These are phyloP conservation scores for Linyphia triangularis DNA, from an alignment of 2,888 invertebrate genomes.

Conservation along the genomic window DNA sequence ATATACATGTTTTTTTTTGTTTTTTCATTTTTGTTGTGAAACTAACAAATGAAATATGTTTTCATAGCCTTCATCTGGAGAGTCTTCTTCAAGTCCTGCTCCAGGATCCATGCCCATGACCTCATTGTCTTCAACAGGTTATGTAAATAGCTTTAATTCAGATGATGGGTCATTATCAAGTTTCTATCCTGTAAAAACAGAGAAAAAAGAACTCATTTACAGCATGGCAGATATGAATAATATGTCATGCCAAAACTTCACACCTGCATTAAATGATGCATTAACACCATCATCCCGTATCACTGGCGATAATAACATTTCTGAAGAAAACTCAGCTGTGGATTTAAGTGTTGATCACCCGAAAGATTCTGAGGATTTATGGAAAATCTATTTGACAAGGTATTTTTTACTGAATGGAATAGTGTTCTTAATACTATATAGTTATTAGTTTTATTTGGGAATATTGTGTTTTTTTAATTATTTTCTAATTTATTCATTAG, in stretches of 20 bases:
- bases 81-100: slow-evolving; percentile 74
- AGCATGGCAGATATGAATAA: slow-evolving; percentile 63
- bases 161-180: slow-evolving; percentile 64
- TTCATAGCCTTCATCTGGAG: slow-evolving; percentile 67
- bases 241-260: slow-evolving; percentile 18
- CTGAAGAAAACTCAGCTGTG: slow-evolving; percentile 66
- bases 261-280: slow-evolving; percentile 19
- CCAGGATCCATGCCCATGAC: slow-evolving; percentile 69
- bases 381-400: slow-evolving; percentile 83
- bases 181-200: slow-evolving; percentile 59
- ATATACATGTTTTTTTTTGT: no score
- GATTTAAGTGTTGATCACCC: slow-evolving; percentile 72
- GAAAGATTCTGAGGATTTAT: slow-evolving; percentile 81
- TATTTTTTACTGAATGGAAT: slow-evolving; percentile 76
- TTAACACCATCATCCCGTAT: slow-evolving; percentile 32
- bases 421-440: neutral
- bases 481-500: slow-evolving; percentile 76
- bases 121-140: slow-evolving; percentile 52
- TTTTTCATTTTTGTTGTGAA: no score
- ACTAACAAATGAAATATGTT: slow-evolving; percentile 1
- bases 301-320: slow-evolving; percentile 34
- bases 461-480: slow-evolving; percentile 4
- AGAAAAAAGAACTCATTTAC: slow-evolving; percentile 57
- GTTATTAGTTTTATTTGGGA: neutral
- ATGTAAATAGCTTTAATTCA: slow-evolving; percentile 65